Evolutionary conservation across 2,113 vertebrate species (phyloP).

Genomic region (Loxodonta africana): DNA sequence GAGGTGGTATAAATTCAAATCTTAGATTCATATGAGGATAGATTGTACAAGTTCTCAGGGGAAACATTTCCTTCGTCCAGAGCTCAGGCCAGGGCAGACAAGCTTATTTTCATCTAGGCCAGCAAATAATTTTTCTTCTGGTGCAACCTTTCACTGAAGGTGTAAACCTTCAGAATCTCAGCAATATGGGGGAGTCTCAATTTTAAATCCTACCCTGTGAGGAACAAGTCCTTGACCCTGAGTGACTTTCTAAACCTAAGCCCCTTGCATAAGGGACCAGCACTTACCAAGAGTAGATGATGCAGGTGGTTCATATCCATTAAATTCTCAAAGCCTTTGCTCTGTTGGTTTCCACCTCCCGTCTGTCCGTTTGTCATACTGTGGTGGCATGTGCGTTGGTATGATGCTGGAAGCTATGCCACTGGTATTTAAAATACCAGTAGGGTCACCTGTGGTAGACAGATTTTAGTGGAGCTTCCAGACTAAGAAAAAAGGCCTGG

Average conservation of each 20-base stretch:
- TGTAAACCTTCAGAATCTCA: neutral
- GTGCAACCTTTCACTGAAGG: neutral
- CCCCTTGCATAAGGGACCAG: neutral
- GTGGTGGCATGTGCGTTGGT: neutral
- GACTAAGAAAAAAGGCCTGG: neutral
- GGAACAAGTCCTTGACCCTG: neutral
- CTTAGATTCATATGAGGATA: neutral
- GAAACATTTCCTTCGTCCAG: neutral
- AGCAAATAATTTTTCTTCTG: neutral
- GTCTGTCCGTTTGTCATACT: neutral
- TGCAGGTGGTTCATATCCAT: neutral
- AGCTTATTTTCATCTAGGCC: neutral
- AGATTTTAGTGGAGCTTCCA: neutral
- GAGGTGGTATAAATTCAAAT: slow-evolving; percentile 8
- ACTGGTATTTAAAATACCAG: neutral
- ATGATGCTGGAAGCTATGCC: neutral
- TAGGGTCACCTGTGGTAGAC: neutral
- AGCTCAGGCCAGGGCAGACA: neutral
- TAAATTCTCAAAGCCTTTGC: neutral
- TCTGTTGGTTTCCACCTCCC: neutral
- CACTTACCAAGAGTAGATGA: neutral
- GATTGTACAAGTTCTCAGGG: neutral
- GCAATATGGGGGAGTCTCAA: neutral
- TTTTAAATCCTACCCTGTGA: neutral
- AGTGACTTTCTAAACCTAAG: neutral